Evolutionary conservation across 2,888 invertebrate genomes (phyloP), one percentile per base, ranked within the genome.

Genomic region (Anodontia alba): DNA sequence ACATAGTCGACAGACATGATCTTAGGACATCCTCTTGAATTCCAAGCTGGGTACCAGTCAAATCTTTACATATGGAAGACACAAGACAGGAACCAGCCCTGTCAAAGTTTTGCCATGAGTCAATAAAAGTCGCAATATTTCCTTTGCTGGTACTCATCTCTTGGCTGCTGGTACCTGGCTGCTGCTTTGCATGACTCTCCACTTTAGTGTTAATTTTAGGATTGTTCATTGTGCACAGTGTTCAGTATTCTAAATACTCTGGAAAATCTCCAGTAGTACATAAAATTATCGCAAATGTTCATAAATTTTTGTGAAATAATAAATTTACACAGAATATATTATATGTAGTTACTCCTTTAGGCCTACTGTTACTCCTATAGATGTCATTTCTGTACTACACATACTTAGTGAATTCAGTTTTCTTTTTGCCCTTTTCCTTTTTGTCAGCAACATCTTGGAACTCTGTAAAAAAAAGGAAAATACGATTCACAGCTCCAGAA

Each of bases 41-140:
- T 29, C 75, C 69, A 72, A 72, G 77, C 79, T 81, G 79, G 36
- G 69, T 72, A n/a, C 84, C 84, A 42, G 77, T 43, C 57, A 84
- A 72, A n/a, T 74, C 68, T n/a, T 70, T 57, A 73, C 81, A 80
- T 26, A 81, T 43, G 46, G 68, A 76, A 26, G 75, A 72, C 7
- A 81, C 54, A n/a, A 78, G 54, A 42, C 72, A 67, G 67, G 81
- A 84, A 70, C 84, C 80, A 75, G 76, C 79, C 38, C 72, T 72
- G 23, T 84, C 84, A 79, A 79, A 80, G n/a, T 80, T 70, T 70
- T 84, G 77, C 84, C 84, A 84, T 49, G 76, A 69, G 17, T 33
- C 49, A 46, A 78, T 77, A 20, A 77, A 69, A 31, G 36, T 69
- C 43, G n/a, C 31, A 17, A 80, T 33, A n/a, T 26, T 51, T 15